Percentiles rank a stretch among this genome's conserved stretches.
Evolutionary conservation across 2,113 vertebrate genomes (phyloP).

Genomic region (Epinephelus cyanopodus): DNA sequence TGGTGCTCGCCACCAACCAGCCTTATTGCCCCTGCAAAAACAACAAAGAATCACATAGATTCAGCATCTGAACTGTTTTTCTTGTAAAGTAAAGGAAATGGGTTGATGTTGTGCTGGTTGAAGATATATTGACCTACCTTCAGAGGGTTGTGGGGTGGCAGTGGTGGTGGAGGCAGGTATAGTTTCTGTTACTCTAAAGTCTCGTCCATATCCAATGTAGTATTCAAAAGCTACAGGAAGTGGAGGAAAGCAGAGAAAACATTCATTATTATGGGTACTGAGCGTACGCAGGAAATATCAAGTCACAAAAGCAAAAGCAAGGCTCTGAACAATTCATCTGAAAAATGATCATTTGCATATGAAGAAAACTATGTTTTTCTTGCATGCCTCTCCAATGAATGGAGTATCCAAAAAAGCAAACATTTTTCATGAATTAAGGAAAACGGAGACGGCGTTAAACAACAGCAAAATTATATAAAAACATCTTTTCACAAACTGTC

Average conservation of each 20-base stretch:
- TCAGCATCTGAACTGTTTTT: too few relatives aligned
- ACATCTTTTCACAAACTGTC: too few relatives aligned
- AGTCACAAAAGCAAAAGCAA: conserved; percentile 37
- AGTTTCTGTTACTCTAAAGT: conserved; percentile 61
- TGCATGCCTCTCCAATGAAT: too few relatives aligned
- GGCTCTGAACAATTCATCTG: not conserved
- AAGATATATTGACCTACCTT: conserved; percentile 66
- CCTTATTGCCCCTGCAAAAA: conserved; percentile 85
- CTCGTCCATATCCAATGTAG: conserved; percentile 12
- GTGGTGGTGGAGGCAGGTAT: conserved; percentile 22
- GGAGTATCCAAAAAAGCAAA: too few relatives aligned
- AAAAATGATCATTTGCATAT: too few relatives aligned
- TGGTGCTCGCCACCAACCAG: conserved; percentile 88
- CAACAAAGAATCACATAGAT: not conserved
- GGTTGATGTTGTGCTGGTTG: not conserved
- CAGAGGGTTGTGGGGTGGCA: conserved; percentile 45
- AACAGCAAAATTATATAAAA: too few relatives aligned
- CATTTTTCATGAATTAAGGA: too few relatives aligned
- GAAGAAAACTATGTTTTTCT: too few relatives aligned
- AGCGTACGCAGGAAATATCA: conserved; percentile 44
- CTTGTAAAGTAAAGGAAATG: not conserved
- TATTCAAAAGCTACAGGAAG: conserved; percentile 41
- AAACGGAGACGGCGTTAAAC: too few relatives aligned
- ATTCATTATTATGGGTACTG: conserved; percentile 6
- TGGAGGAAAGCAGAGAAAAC: conserved; percentile 25